Conservation (phyloP, 2,888 invertebrate species). For the Cheilosia vulpina region DNA sequence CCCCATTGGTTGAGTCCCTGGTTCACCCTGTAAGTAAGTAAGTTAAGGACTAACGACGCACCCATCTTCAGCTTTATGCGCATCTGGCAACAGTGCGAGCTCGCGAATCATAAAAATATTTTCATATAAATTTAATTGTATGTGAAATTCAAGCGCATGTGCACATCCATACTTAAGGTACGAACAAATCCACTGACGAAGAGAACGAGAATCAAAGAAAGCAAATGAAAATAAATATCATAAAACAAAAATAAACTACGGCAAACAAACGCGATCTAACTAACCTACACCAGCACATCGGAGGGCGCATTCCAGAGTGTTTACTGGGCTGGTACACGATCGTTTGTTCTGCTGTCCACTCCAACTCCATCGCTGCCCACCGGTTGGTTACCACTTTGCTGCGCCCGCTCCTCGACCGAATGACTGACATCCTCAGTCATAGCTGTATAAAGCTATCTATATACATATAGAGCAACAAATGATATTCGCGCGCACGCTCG, state of each 20-base stretch:
- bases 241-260: constrained; percentile 60
- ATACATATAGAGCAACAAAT: not conserved
- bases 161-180: constrained; percentile 17
- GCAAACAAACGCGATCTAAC: constrained; percentile 62
- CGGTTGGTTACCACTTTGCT: constrained; percentile 34
- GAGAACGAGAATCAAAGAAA: constrained; percentile 46
- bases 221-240: constrained; percentile 31
- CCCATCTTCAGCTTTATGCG: not conserved
- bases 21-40: no score
- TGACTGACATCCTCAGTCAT: constrained; percentile 62
- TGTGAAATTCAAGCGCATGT: constrained; percentile 68
- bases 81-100: constrained; percentile 57
- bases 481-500: constrained; percentile 41
- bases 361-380: constrained; percentile 5
- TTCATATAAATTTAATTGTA: constrained; percentile 60
- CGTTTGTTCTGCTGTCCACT: constrained; percentile 41
- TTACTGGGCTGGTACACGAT: constrained; percentile 63
- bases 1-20: no score
- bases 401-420: constrained; percentile 67
- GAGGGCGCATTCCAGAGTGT: constrained; percentile 72
- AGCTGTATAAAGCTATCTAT: not conserved
- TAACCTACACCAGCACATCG: constrained; percentile 63
- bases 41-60: no score
- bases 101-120: constrained; percentile 58
- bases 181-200: constrained; percentile 12